These are phyloP conservation scores for Cyprinella venusta DNA, from an alignment of 2,797 vertebrate genomes.

Conservation along the genomic window DNA sequence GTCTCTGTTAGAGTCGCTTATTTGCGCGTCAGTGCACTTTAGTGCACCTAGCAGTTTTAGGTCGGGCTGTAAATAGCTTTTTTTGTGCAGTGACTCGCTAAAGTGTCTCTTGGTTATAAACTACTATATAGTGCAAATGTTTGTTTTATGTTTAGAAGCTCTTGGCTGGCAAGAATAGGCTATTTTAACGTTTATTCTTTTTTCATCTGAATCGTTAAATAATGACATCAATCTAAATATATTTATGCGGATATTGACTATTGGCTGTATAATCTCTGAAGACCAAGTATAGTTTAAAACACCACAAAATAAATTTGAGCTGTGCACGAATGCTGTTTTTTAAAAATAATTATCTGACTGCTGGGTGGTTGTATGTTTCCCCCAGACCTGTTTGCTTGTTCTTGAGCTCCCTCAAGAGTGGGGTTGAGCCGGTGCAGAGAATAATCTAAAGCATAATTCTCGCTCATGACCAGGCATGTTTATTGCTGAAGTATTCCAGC, in stretches of 20 bases:
- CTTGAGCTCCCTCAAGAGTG: slow-evolving; percentile 30
- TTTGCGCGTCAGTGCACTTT: slow-evolving; percentile 50
- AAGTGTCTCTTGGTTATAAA: not conserved
- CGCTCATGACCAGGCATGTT: slow-evolving; percentile 47
- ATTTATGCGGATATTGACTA: not conserved
- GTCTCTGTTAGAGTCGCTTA: slow-evolving; percentile 30
- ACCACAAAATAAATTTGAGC: not conserved
- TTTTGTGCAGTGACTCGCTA: not conserved
- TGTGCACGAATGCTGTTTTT: not conserved
- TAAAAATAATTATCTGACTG: slow-evolving; percentile 38
- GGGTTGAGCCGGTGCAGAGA: slow-evolving; percentile 5
- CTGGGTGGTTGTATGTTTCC: slow-evolving; percentile 15
- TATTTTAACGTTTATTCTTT: not conserved
- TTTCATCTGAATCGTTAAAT: not conserved
- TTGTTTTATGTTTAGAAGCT: not conserved
- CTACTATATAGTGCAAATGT: not conserved
- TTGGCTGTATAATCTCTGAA: not conserved
- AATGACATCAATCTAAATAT: not conserved
- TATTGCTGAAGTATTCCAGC: slow-evolving; percentile 42
- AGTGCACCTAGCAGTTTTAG: slow-evolving; percentile 39
- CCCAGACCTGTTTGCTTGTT: slow-evolving; percentile 6
- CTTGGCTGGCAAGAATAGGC: not conserved
- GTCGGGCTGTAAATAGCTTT: not conserved
- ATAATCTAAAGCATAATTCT: slow-evolving; percentile 42
- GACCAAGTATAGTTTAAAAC: not conserved